A percentile compares a stretch with the other conserved stretches of the same genome.
Evolutionary conservation across 2,888 invertebrate species (phyloP).

Genomic region (Nomada goodeniana): DNA sequence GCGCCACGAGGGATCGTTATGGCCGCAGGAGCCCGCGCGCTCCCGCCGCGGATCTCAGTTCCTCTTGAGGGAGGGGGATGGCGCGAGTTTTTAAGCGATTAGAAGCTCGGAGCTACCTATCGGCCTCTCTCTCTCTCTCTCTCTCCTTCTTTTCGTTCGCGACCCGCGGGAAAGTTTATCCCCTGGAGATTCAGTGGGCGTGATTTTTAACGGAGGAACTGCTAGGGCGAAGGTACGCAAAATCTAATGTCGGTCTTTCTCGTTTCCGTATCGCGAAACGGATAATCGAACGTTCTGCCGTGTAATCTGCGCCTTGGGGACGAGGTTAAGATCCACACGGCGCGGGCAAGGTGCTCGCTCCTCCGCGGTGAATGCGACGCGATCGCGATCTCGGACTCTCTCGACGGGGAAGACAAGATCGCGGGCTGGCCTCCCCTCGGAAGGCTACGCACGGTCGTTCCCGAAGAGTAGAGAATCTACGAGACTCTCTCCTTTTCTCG

Average conservation of each 20-base stretch:
- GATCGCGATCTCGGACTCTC: conserved; percentile 29
- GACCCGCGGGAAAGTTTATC: not conserved
- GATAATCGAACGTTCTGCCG: too few species aligned
- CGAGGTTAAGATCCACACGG: too few species aligned
- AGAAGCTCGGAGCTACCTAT: not conserved
- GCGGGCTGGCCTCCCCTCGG: conserved; percentile 49
- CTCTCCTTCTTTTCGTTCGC: not conserved
- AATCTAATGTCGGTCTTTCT: too few species aligned
- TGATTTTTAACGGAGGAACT: not conserved
- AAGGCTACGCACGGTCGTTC: conserved; percentile 50
- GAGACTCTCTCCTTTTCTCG: conserved; percentile 76
- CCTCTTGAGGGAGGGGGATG: conserved; percentile 25
- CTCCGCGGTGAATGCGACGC: too few species aligned
- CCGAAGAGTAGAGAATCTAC: conserved; percentile 59
- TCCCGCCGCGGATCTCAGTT: conserved; percentile 50
- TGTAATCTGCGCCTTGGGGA: too few species aligned
- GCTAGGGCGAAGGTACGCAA: too few species aligned
- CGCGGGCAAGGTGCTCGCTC: too few species aligned
- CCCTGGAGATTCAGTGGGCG: not conserved
- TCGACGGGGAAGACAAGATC: conserved; percentile 51
- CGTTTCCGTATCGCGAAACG: too few species aligned
- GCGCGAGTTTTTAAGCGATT: conserved; percentile 7
- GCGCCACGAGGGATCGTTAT: conserved; percentile 72
- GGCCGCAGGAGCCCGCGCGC: conserved; percentile 66
- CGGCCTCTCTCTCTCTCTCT: not conserved